These are phyloP conservation scores for Pyrrhura leucotis DNA, from an alignment of 2,797 vertebrate genomes.

Conservation along the genomic window DNA sequence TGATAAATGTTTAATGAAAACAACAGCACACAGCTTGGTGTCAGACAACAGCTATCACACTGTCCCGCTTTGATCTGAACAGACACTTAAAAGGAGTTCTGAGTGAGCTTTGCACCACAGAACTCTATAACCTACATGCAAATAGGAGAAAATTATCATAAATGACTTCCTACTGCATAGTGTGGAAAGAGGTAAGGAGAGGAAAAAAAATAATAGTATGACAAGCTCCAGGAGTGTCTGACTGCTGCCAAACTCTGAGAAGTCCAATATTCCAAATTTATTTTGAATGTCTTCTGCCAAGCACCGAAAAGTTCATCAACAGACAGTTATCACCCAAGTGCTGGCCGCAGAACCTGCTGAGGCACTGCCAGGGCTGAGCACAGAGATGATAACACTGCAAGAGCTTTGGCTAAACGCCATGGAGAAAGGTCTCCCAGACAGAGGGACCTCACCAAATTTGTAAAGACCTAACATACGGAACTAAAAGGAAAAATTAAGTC, in stretches of 20 bases:
- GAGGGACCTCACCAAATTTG: background rate
- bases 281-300: conserved; percentile 41
- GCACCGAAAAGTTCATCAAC: background rate
- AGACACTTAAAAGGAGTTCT: conserved; percentile 82
- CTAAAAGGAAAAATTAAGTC: background rate
- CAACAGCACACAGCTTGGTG: conserved; percentile 90
- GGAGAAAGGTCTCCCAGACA: background rate
- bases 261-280: conserved; percentile 52
- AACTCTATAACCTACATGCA: conserved; percentile 87
- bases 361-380: background rate
- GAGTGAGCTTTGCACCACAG: conserved; percentile 73
- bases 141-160: conserved; percentile 83
- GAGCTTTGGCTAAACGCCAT: background rate
- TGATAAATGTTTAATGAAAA: conserved; percentile 99
- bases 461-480: accelerated
- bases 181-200: conserved; percentile 51
- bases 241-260: conserved; percentile 62
- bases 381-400: background rate
- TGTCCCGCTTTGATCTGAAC: conserved; percentile 91
- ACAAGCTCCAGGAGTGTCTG: conserved; percentile 68
- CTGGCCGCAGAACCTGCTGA: background rate
- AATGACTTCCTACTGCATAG: conserved; percentile 75
- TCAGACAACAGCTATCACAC: conserved; percentile 89
- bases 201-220: background rate
- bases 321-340: background rate